Base-by-base conservation (phyloP, 2,888 invertebrate species). In the Ariolimax columbianus region DNA sequence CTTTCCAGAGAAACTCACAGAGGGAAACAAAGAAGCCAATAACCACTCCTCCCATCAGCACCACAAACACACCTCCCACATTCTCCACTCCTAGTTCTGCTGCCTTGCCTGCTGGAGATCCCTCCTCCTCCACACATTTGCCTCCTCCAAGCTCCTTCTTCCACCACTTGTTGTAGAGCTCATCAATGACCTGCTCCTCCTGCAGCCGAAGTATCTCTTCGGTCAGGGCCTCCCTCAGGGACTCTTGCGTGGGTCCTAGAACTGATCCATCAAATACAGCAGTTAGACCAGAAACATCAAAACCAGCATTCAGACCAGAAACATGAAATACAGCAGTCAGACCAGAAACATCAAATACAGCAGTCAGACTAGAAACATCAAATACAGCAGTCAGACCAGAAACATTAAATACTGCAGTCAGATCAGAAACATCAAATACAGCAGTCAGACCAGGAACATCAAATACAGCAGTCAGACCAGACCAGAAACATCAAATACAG, bases 91-190 rank as follows among this genome's bases (percentile, higher is more conserved):
- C 98, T 14, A 99, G 95, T 0, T 98, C 97, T 92, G 97, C 98
- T 0, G 98, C 98, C 89, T 97, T 98, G 90, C 97, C 97, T 19
- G 85, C 73, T 23, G 47, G 43, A 17, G 66, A 38, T 89, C 96
- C 96, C 87, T 96, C 96, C 68, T 91, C 92, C 89, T 96, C 96
- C 87, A 96, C 96, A 88, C 93, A 93, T 70, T 92, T 92, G 36
- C 91, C 92, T 9, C 92, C 90, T 23, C 88, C 90, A 11, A 88
- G 87, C 85, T 91, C 90, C 79, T 91, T 91, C 85, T 92, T 91
- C 99, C 99, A 99, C 99, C 99, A 99, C 93, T 97, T 96, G 38
- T 97, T 97, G 95, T 98, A 98, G 91, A 99, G 95, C 87, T 93
- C 92, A 70, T 95, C 98, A 87, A 99, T 95, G 94, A 96, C 97